These are phyloP conservation scores for Hyposoter dolosus DNA, from an alignment of 2,888 invertebrate species.

Conservation along the genomic window DNA sequence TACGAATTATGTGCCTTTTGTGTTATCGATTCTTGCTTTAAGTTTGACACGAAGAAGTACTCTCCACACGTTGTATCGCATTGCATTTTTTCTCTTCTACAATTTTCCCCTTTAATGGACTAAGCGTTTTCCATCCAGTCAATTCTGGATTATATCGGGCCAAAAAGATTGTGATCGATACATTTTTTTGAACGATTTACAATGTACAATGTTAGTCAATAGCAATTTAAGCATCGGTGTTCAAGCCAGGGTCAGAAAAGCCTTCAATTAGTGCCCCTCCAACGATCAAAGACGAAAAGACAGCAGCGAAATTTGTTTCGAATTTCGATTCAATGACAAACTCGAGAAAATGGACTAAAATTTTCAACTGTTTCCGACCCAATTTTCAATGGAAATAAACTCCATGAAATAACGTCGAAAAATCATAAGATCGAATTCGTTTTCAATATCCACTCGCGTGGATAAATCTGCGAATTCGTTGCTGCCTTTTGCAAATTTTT, in stretches of 20 bases:
- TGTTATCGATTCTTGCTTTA: slow-evolving; percentile 9
- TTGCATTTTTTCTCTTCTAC: neutral
- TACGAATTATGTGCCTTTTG: slow-evolving; percentile 25
- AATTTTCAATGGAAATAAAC: neutral
- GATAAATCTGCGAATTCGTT: neutral
- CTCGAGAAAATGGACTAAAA: neutral
- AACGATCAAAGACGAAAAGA: neutral
- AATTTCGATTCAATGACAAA: neutral
- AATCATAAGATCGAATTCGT: neutral
- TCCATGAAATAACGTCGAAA: neutral
- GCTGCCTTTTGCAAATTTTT: slow-evolving; percentile 14
- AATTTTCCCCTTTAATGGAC: neutral
- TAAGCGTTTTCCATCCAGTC: neutral
- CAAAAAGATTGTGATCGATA: slow-evolving; percentile 9
- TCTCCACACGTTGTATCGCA: neutral
- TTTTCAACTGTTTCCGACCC: neutral
- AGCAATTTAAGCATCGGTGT: neutral
- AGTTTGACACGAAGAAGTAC: neutral
- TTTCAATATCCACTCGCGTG: neutral
- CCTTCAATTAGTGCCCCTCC: neutral
- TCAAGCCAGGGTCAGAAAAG: neutral
- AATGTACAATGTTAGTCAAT: slow-evolving; percentile 9
- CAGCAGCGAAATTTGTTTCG: neutral
- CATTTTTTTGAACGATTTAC: slow-evolving; percentile 1
- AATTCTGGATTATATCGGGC: neutral